Percentiles rank a stretch among this genome's conserved stretches.
These are phyloP conservation scores for Struthidea cinerea DNA, from an alignment of 2,113 vertebrate species.

Conservation along the genomic window DNA sequence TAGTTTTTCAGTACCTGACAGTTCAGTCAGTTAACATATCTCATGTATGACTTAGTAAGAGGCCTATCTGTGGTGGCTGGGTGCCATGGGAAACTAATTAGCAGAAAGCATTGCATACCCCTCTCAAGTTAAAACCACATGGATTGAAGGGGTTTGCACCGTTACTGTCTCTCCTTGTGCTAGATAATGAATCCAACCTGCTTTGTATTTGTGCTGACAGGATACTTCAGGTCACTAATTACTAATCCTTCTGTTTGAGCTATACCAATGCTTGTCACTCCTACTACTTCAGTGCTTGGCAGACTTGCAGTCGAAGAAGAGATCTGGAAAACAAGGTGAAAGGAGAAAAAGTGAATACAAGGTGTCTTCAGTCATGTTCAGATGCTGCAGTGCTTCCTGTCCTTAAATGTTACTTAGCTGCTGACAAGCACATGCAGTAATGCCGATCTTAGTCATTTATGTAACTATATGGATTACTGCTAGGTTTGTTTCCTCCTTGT, in stretches of 20 bases:
- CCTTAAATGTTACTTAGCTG: not conserved
- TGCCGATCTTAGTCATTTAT: not conserved
- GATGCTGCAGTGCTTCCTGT: not conserved
- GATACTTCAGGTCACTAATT: not conserved
- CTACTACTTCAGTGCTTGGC: not conserved
- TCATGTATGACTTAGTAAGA: not conserved
- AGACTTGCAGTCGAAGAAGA: not conserved
- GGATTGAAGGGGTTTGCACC: not conserved
- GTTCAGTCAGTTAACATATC: not conserved
- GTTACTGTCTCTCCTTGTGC: not conserved
- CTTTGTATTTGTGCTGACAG: not conserved
- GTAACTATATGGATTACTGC: not conserved
- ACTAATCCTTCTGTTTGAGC: not conserved
- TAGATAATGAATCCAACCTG: not conserved
- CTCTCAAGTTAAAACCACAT: not conserved
- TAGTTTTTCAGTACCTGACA: not conserved
- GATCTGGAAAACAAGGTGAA: not conserved
- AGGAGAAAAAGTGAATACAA: not conserved
- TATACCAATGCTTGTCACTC: not conserved
- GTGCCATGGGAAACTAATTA: not conserved
- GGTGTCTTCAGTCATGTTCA: not conserved
- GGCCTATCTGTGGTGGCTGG: not conserved
- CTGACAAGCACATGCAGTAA: not conserved
- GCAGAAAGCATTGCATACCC: not conserved
- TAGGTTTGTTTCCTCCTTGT: not conserved